Evolutionary conservation across 2,113 vertebrate genomes (phyloP), one percentile per base, ranked within the genome.

Genomic region (Anthoscopus minutus): DNA sequence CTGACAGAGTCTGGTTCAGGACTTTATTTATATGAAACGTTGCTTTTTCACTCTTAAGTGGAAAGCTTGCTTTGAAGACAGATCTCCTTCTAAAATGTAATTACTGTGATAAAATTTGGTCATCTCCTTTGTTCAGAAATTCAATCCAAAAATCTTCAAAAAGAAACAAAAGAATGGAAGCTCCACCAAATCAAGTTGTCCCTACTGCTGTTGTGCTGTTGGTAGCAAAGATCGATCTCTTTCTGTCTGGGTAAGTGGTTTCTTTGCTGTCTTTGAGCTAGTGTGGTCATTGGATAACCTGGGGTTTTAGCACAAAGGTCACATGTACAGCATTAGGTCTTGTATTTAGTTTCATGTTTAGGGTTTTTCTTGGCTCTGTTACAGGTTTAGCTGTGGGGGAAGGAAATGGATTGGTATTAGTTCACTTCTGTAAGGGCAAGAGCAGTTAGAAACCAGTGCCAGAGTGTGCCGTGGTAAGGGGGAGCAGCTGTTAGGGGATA

Each of bases 141-240:
- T 99, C 97, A 99, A 99, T 95, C 99, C 99, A 51, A 99, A 99
- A 98, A 99, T 99, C 96, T 99, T 99, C 87, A 99, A 99, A 96
- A 99, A 99, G 98, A 99, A 99, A 90, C 99, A 99, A 92, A 99
- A 99, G 96, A 99, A 99, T 25, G 99, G 99, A 71, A 99, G 99
- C 93, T 98, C 99, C n/a, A 97, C 98, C 2, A 99, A 99, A 83
- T 98, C 99, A 20, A 98, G 98, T 91, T 99, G 99, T 92, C 99
- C 99, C 0, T 99, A 99, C 97, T 99, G 99, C 97, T 99, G 99
- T 96, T 99, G 99, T 81, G 99, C 99, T 1, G 99, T 99, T 0
- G 99, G 99, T 70, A 99, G 99, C 96, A 99, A 99, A 93, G 99
- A 99, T 96, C 98, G 99, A 3, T 99, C 99, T 4, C 98, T 99